Percentiles rank a stretch among this genome's conserved stretches.
Conservation (phyloP, 2,888 invertebrate genomes). For the Augochlorella aurata region DNA sequence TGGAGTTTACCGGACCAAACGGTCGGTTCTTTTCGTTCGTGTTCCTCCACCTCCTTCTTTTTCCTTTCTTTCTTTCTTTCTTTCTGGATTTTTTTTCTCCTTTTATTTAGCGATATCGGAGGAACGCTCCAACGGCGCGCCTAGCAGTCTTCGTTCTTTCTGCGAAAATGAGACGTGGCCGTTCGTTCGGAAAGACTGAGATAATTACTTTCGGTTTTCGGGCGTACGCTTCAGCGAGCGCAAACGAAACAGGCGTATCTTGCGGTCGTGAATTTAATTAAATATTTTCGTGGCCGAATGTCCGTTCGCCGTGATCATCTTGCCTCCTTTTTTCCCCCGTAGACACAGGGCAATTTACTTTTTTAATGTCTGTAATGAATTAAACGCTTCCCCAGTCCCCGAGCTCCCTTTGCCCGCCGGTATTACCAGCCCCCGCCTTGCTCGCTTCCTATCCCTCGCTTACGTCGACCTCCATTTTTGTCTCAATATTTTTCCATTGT, state of each 20-base stretch:
- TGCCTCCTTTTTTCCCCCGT: slow-evolving; percentile 57
- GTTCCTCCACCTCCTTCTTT: not conserved
- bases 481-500: slow-evolving; percentile 52
- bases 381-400: slow-evolving; percentile 71
- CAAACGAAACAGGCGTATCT: slow-evolving; percentile 74
- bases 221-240: slow-evolving; percentile 61
- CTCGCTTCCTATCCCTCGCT: not conserved
- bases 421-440: slow-evolving; percentile 47
- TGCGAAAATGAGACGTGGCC: slow-evolving; percentile 65
- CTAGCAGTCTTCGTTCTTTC: slow-evolving; percentile 49
- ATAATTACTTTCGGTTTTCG: slow-evolving; percentile 69
- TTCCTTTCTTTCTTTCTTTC: not conserved
- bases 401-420: slow-evolving; percentile 47
- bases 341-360: slow-evolving; percentile 79
- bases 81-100: not conserved
- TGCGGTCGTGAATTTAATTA: slow-evolving; percentile 81
- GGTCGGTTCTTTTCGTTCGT: slow-evolving; percentile 27
- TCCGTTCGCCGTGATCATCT: slow-evolving; percentile 64
- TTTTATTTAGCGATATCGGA: slow-evolving; percentile 44
- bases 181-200: slow-evolving; percentile 67
- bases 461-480: slow-evolving; percentile 49
- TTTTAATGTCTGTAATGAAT: slow-evolving; percentile 81
- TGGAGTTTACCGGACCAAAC: slow-evolving; percentile 27
- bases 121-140: slow-evolving; percentile 55
- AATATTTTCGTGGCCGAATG: slow-evolving; percentile 80